phyloP scores from a whole-genome alignment of 2,113 vertebrate genomes.

The Cettia cetti region DNA sequence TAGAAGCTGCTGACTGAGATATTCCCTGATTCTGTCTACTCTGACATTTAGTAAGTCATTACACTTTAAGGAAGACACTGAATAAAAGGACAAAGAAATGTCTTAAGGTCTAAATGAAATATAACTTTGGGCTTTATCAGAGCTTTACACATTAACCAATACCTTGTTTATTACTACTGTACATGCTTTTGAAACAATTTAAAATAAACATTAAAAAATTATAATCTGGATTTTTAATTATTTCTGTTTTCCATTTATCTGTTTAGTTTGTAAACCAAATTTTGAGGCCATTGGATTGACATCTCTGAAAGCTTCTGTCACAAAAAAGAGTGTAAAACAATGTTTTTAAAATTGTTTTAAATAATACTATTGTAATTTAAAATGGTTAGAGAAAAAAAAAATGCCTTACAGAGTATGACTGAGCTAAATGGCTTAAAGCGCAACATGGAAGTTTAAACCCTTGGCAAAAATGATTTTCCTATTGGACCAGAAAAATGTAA shows the following conservation, averaged over 20 bases:
- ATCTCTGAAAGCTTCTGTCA: background rate
- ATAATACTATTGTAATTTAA: background rate
- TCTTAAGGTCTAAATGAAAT: background rate
- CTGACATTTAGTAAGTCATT: conserved; percentile 46
- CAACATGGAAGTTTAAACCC: background rate
- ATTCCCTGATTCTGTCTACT: conserved; percentile 11
- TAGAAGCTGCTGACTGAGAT: conserved; percentile 12
- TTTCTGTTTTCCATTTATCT: background rate
- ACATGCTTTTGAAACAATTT: background rate
- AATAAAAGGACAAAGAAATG: background rate
- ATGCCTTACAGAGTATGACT: background rate
- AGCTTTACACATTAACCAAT: background rate
- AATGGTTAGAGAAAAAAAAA: background rate
- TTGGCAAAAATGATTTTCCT: background rate
- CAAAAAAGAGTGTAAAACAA: background rate
- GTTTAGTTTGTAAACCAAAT: background rate
- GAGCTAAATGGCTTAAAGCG: background rate
- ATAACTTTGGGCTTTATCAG: background rate
- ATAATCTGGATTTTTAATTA: background rate
- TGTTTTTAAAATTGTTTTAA: background rate
- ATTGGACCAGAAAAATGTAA: background rate
- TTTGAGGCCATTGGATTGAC: background rate
- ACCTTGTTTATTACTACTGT: background rate
- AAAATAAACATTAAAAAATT: background rate
- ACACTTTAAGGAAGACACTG: background rate